A percentile compares a stretch with the other conserved stretches of the same genome.
Evolutionary conservation across 2,113 vertebrate species (phyloP).

Genomic region (Pelodiscus sinensis): DNA sequence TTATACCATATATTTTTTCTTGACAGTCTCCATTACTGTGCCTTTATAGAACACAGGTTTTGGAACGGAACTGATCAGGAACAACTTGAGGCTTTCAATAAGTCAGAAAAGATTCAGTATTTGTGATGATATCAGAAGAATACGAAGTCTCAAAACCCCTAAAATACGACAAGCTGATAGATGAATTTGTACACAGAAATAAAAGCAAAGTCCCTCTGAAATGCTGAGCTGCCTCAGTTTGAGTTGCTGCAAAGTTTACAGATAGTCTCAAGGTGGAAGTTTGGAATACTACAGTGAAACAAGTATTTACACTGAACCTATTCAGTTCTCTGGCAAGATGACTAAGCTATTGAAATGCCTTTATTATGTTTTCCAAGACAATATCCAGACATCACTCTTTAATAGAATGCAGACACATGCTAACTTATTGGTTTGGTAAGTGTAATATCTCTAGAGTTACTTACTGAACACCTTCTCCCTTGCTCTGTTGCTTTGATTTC

Average conservation of each 20-base stretch:
- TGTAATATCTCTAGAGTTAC: neutral
- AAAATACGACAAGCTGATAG: neutral
- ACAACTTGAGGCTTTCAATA: neutral
- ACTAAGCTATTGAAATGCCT: neutral
- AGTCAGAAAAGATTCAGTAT: neutral
- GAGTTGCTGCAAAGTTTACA: neutral
- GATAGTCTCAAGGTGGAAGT: neutral
- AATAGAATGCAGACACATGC: neutral
- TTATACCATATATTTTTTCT: neutral
- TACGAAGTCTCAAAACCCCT: neutral
- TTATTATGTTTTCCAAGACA: neutral
- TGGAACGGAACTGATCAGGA: neutral
- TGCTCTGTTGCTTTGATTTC: neutral
- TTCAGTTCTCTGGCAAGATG: neutral
- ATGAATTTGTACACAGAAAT: neutral
- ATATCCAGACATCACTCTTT: neutral
- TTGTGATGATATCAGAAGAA: neutral
- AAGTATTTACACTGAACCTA: neutral
- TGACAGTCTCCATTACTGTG: neutral
- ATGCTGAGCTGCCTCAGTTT: neutral
- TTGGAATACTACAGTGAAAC: neutral
- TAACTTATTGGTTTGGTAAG: neutral
- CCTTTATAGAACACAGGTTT: conserved; percentile 39
- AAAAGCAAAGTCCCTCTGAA: neutral
- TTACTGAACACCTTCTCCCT: neutral